Base-by-base conservation (phyloP, 2,888 invertebrate genomes). In the Lomographa bimaculata region DNA sequence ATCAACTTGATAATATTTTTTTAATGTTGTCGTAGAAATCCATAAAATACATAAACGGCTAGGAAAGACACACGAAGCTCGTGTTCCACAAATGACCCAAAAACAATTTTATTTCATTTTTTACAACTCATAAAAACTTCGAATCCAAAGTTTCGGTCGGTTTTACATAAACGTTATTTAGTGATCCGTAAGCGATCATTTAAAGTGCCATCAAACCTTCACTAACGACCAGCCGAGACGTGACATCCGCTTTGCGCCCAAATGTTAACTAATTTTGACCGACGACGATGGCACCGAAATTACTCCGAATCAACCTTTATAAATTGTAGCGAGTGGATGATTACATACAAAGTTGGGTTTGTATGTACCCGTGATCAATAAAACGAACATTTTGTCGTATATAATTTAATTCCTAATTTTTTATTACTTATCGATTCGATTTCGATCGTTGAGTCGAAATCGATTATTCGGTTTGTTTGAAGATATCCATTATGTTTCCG, bases 151-250 rank as follows among this genome's bases (percentile, higher is more conserved):
- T 8, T 26, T 32, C 27, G 32, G 19, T 41, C 20, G 24, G 23
- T 30, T 41, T 39, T 39, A 37, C 42, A 29, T 54, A 46, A 54
- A 54, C 33, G 49, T 54, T 50, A 41, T 47, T 54, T 49, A 47
- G 49, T 48, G 49, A 47, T 47, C 33, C 50, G 48, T 61, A 62
- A 67, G 57, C 64, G 64, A 57, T 62, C 61, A 60, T 67, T 67
- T 64, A 67, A 60, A 64, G 52, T 56, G 53, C 55, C 63, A 64
- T 64, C 46, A 64, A 56, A 49, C 42, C 50, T 46, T 39, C 34
- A 27, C 50, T 64, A 67, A 69, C 60, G 52, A 66, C 59, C 50
- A 53, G 42, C n/a, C 9, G 21, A 43, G 33, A 70, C 69, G 69
- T 70, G 69, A 70, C 67, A 62, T 70, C 69, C 67, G 64, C 58